These are phyloP conservation scores for Coelopa frigida DNA, from an alignment of 1,140 invertebrate species.

Conservation along the genomic window DNA sequence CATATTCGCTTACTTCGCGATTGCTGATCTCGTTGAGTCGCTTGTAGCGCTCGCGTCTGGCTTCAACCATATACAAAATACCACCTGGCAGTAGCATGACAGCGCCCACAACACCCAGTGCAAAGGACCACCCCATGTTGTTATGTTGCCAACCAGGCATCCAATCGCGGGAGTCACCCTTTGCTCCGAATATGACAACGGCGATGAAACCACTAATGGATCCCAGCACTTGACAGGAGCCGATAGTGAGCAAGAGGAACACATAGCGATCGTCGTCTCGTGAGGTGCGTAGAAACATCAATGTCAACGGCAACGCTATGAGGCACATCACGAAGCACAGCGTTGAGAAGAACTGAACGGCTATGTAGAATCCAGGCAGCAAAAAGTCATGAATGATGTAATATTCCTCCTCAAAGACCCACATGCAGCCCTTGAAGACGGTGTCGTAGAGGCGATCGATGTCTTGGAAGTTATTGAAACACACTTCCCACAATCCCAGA, in stretches of 20 bases:
- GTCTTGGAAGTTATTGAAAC: constrained; percentile 78
- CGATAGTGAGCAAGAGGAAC: constrained; percentile 62
- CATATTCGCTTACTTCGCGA: constrained; percentile 54
- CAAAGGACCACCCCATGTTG: constrained; percentile 91
- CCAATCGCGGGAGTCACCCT: constrained; percentile 87
- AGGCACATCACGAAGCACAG: constrained; percentile 72
- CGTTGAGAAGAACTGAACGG: constrained; percentile 88
- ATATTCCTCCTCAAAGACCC: constrained; percentile 90
- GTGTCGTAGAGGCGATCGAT: constrained; percentile 73
- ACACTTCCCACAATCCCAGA: constrained; percentile 89
- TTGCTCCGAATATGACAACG: constrained; percentile 68
- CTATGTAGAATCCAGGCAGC: constrained; percentile 82
- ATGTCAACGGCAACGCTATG: constrained; percentile 62
- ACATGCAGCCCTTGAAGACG: constrained; percentile 76
- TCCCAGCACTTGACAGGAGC: constrained; percentile 60
- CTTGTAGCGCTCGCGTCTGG: constrained; percentile 63
- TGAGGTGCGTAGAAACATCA: constrained; percentile 67
- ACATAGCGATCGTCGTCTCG: constrained; percentile 71
- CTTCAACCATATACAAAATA: constrained; percentile 74
- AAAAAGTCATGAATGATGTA: constrained; percentile 80
- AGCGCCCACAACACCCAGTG: constrained; percentile 71
- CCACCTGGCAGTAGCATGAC: constrained; percentile 65
- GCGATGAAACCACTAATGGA: constrained; percentile 65
- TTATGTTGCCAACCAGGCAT: constrained; percentile 96
- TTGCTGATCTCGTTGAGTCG: constrained; percentile 59